Conservation (phyloP, 1,140 invertebrate species). For the Orius laevigatus region DNA sequence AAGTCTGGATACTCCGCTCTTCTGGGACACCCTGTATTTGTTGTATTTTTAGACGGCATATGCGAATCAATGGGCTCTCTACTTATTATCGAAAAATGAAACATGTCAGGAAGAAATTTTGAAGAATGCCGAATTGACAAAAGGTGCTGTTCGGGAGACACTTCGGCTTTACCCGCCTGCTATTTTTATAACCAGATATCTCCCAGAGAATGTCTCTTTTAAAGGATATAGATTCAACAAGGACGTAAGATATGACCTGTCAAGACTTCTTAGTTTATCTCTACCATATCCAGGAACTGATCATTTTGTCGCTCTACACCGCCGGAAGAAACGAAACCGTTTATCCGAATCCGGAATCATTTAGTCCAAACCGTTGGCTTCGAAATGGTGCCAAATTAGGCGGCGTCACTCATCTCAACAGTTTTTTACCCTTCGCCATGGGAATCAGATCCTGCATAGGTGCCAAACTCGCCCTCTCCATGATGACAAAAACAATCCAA, state of each 20-base stretch:
- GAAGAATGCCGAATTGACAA: slow-evolving; percentile 39
- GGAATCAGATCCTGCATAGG: slow-evolving; percentile 70
- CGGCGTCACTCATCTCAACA: slow-evolving; percentile 38
- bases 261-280: neutral
- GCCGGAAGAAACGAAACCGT: slow-evolving; percentile 49
- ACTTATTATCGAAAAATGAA: slow-evolving; percentile 36
- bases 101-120: slow-evolving; percentile 36
- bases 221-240: slow-evolving; percentile 45
- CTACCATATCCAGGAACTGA: slow-evolving; percentile 45
- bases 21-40: no score
- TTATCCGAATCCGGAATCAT: slow-evolving; percentile 49
- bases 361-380: slow-evolving; percentile 61
- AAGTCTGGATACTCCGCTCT: no score
- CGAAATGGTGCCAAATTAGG: slow-evolving; percentile 28
- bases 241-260: slow-evolving; percentile 47
- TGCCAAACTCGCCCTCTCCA: slow-evolving; percentile 42
- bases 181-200: slow-evolving; percentile 61
- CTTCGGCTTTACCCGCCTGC: slow-evolving; percentile 73
- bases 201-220: slow-evolving; percentile 42
- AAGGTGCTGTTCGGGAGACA: slow-evolving; percentile 57
- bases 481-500: neutral
- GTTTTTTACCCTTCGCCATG: slow-evolving; percentile 66
- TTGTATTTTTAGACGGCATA: slow-evolving; percentile 61
- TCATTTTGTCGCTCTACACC: slow-evolving; percentile 67
- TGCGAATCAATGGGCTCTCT: slow-evolving; percentile 65